Percentiles rank a stretch among this genome's conserved stretches.
Evolutionary conservation across 1,140 invertebrate genomes (phyloP).

Genomic region (Thaumetopoea pityocampa): DNA sequence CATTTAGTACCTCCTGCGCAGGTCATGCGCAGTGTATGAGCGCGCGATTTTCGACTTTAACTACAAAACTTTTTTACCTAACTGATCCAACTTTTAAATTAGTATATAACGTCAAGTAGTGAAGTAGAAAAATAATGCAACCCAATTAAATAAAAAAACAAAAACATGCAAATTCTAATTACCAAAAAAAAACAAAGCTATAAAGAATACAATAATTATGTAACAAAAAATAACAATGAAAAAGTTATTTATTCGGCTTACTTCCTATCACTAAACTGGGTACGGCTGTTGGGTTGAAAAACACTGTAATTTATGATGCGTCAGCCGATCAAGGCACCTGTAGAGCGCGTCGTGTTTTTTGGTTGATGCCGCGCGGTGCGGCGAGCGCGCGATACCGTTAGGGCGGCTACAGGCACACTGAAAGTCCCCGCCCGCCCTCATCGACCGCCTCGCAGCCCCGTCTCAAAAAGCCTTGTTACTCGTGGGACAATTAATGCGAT

Average conservation of each 20-base stretch:
- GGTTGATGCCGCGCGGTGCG: conserved; percentile 33
- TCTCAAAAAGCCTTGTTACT: conserved; percentile 37
- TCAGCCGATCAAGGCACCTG: conserved; percentile 39
- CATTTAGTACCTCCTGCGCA: conserved; percentile 50
- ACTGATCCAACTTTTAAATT: conserved; percentile 18
- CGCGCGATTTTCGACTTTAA: conserved; percentile 35
- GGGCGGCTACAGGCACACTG: conserved; percentile 22
- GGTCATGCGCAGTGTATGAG: conserved; percentile 44
- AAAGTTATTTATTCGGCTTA: conserved; percentile 26
- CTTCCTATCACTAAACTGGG: conserved; percentile 32
- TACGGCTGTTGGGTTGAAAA: conserved; percentile 21
- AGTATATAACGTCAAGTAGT: conserved; percentile 9
- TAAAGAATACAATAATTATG: not conserved
- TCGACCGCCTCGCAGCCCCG: conserved; percentile 33
- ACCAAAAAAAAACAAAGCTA: conserved; percentile 5
- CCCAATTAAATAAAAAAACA: not conserved
- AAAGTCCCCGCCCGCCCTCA: conserved; percentile 24
- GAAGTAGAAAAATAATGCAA: not conserved
- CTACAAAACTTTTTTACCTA: conserved; percentile 26
- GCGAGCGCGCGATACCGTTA: conserved; percentile 21
- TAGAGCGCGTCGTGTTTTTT: conserved; percentile 41
- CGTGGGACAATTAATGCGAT: conserved; percentile 33
- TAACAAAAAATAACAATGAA: conserved; percentile 15
- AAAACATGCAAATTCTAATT: not conserved
- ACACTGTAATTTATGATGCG: conserved; percentile 48